These are phyloP conservation scores for Hedychridium roseum DNA, from an alignment of 2,888 invertebrate species.

Conservation along the genomic window DNA sequence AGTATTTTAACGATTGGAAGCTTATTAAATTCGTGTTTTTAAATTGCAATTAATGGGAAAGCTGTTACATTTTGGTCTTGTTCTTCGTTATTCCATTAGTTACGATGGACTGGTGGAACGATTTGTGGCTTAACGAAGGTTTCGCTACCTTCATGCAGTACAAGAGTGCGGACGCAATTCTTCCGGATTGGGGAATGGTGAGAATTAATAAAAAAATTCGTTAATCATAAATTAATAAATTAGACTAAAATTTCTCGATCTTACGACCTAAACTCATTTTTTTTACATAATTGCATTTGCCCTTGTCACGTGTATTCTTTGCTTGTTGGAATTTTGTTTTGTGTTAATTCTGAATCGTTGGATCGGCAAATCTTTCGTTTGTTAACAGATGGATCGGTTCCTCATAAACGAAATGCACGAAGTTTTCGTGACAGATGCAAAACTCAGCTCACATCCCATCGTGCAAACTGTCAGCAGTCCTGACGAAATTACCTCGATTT, in stretches of 20 bases:
- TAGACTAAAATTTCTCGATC: too few species aligned
- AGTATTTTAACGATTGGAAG: not conserved
- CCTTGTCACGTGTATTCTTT: too few species aligned
- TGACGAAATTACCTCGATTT: conserved; percentile 89
- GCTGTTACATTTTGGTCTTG: not conserved
- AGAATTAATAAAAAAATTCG: conserved; percentile 1
- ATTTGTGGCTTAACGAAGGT: conserved; percentile 93
- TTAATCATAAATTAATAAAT: too few species aligned
- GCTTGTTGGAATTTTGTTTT: too few species aligned
- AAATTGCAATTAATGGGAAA: conserved; percentile 7
- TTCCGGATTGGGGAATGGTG: conserved; percentile 74
- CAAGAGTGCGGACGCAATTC: conserved; percentile 75
- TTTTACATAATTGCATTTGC: too few species aligned
- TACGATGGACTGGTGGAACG: conserved; percentile 94
- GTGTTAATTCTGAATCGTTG: too few species aligned
- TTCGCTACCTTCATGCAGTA: conserved; percentile 91
- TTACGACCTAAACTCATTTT: too few species aligned
- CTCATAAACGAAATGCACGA: conserved; percentile 75
- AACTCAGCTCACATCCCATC: conserved; percentile 88
- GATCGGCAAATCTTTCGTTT: too few species aligned
- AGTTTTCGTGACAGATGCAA: conserved; percentile 79
- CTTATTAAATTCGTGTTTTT: not conserved
- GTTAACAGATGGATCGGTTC: conserved; percentile 79
- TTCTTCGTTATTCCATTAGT: conserved; percentile 67
- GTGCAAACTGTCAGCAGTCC: conserved; percentile 85